Percentiles rank a stretch among this genome's conserved stretches.
Evolutionary conservation across 2,797 vertebrate species (phyloP).

Genomic region (Gymnocypris eckloni): DNA sequence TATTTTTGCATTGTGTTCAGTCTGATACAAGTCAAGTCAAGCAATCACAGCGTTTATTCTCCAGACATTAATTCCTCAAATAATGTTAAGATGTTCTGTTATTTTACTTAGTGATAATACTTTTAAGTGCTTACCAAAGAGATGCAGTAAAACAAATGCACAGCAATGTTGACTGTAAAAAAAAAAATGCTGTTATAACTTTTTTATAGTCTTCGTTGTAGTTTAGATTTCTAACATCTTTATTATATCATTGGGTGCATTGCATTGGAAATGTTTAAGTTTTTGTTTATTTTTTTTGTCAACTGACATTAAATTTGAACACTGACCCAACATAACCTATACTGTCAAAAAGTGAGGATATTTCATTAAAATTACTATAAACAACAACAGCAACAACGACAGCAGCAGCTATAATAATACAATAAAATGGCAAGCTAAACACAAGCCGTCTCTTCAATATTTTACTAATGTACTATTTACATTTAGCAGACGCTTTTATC

Average conservation of each 20-base stretch:
- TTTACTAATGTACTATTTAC: not conserved
- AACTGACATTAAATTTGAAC: not conserved
- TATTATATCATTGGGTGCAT: not conserved
- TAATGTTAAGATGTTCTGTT: not conserved
- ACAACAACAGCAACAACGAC: not conserved
- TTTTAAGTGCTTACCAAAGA: not conserved
- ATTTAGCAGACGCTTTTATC: too few species aligned
- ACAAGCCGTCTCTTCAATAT: not conserved
- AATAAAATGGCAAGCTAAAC: not conserved
- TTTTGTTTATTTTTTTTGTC: not conserved
- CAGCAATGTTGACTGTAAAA: too few species aligned
- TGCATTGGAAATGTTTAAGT: too few species aligned
- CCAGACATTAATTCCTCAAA: not conserved
- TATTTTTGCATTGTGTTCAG: not conserved
- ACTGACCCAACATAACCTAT: not conserved
- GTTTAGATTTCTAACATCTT: not conserved
- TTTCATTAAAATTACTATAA: not conserved
- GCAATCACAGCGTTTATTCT: not conserved
- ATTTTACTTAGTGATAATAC: not conserved
- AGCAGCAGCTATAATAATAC: not conserved
- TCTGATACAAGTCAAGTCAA: slow-evolving; percentile 15
- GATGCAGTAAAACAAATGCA: not conserved
- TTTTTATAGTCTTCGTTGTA: not conserved
- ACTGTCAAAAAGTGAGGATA: not conserved
- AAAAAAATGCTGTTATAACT: not conserved